Conservation (phyloP, 1,140 invertebrate genomes). For the Paraescarpia echinospica region DNA sequence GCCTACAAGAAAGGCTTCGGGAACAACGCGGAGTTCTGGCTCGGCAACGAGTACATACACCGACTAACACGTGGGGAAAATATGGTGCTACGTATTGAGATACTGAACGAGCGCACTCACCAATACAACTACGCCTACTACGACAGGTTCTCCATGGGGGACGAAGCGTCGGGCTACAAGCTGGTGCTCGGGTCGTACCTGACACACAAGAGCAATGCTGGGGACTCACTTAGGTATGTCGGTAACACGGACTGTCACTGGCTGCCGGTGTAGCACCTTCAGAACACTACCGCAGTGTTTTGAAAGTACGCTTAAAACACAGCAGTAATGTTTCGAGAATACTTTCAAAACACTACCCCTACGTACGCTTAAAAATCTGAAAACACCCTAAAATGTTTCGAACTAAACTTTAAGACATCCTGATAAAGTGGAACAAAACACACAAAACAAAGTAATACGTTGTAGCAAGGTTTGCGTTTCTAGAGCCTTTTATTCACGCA, state of each 20-base stretch:
- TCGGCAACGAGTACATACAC: not conserved
- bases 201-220: not conserved
- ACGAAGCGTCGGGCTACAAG: not conserved
- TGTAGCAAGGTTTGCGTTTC: too few species aligned
- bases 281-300: too few species aligned
- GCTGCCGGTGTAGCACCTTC: too few species aligned
- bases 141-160: not conserved
- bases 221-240: not conserved
- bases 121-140: not conserved
- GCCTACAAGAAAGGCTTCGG: not conserved
- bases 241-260: not conserved
- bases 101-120: not conserved
- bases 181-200: not conserved
- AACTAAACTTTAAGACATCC: too few species aligned
- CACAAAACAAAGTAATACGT: too few species aligned
- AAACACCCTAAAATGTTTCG: too few species aligned
- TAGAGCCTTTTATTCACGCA: too few species aligned
- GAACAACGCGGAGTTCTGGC: not conserved
- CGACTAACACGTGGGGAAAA: not conserved
- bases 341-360: too few species aligned
- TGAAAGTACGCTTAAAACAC: too few species aligned
- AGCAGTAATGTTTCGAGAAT: too few species aligned
- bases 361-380: too few species aligned
- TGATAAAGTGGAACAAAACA: too few species aligned
- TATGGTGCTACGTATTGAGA: not conserved